Conservation (phyloP, 2,888 invertebrate genomes). For the Drosophila acutilabella region DNA sequence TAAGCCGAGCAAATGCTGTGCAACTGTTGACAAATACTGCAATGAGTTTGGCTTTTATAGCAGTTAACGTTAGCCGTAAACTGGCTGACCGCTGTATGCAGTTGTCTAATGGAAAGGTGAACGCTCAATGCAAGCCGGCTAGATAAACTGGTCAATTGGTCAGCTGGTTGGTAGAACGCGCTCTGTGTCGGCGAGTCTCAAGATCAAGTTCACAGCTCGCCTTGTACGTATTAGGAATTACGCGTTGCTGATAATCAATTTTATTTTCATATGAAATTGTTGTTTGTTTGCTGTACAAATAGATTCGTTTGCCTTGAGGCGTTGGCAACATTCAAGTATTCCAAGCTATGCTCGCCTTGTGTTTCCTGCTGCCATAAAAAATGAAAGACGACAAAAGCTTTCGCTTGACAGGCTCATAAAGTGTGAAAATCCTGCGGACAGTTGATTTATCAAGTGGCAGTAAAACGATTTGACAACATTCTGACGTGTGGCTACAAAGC, state of each 20-base stretch:
- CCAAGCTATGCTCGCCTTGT: constrained; percentile 37
- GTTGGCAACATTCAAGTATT: constrained; percentile 4
- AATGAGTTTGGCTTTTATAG: constrained; percentile 75
- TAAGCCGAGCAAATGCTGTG: constrained; percentile 64
- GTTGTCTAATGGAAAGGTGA: constrained; percentile 62
- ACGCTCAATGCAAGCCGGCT: constrained; percentile 75
- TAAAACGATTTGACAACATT: constrained; percentile 64
- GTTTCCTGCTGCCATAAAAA: constrained; percentile 59
- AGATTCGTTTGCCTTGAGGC: constrained; percentile 24
- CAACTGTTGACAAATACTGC: constrained; percentile 74
- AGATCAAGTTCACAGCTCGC: constrained; percentile 79
- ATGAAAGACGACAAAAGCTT: constrained; percentile 8
- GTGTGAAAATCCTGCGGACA: constrained; percentile 56
- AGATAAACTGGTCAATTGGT: constrained; percentile 64
- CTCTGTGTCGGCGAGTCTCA: constrained; percentile 46
- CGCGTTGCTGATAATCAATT: constrained; percentile 44
- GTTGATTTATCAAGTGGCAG: constrained; percentile 72
- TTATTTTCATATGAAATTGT: constrained; percentile 23
- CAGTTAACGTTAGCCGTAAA: constrained; percentile 4
- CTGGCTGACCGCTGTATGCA: constrained; percentile 47
- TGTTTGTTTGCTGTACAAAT: background rate
- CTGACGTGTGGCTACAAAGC: constrained; percentile 50
- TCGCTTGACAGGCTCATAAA: constrained; percentile 43
- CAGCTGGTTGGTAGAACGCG: constrained; percentile 13
- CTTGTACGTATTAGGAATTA: constrained; percentile 72